phyloP scores from a whole-genome alignment of 1,140 invertebrate species.

The Trypoxylus dichotomus region DNA sequence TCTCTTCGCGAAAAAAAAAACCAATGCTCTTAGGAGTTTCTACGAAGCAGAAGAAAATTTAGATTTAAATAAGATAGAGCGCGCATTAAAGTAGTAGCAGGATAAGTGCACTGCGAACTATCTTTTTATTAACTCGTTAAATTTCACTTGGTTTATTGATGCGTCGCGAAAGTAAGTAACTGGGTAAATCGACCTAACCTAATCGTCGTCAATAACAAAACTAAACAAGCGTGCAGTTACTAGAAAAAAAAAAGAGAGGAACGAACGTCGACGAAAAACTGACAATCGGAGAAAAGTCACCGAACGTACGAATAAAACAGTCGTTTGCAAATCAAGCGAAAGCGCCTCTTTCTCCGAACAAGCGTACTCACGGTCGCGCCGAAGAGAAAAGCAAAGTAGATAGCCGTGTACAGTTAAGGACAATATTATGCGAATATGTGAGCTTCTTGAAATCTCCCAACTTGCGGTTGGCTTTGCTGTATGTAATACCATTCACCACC shows the following conservation, averaged over 20 bases:
- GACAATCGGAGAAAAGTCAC: neutral
- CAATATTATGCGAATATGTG: neutral
- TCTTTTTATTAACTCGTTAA: neutral
- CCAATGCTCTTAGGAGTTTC: too few relatives aligned
- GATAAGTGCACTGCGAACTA: neutral
- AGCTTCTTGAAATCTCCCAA: neutral
- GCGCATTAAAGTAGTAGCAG: too few relatives aligned
- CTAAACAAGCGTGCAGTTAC: neutral
- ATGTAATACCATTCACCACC: too few relatives aligned
- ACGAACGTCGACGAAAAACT: neutral
- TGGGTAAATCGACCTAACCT: constrained; percentile 4
- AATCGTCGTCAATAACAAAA: neutral
- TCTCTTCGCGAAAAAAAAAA: too few relatives aligned
- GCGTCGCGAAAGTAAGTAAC: constrained; percentile 20
- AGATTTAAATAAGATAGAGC: too few relatives aligned
- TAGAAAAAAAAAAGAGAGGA: neutral
- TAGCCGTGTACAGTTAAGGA: neutral
- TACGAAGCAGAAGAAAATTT: too few relatives aligned
- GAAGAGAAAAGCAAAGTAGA: constrained; percentile 3
- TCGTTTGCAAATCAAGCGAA: constrained; percentile 14
- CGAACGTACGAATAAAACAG: neutral
- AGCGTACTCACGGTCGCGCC: neutral
- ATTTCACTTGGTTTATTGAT: constrained; percentile 18
- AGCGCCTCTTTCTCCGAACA: neutral
- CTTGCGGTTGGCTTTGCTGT: too few relatives aligned